Percentiles rank a stretch among this genome's conserved stretches.
Conservation (phyloP, 2,797 vertebrate species). For the Trichosurus vulpecula region DNA sequence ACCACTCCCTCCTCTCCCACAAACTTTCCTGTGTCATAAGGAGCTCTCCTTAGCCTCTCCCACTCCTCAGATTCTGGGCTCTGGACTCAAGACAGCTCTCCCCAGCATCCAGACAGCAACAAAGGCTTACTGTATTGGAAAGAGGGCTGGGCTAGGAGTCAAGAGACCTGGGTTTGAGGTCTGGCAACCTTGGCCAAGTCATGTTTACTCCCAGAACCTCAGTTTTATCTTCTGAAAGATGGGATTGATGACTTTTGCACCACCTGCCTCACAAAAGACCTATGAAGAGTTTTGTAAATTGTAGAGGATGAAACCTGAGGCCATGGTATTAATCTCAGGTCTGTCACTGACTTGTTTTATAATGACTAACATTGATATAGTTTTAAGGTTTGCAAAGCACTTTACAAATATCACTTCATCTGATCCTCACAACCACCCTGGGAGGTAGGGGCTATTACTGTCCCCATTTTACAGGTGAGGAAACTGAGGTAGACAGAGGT, state of each 20-base stretch:
- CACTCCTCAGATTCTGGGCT: not conserved
- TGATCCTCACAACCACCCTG: not conserved
- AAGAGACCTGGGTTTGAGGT: not conserved
- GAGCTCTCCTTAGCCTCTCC: not conserved
- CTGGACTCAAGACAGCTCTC: not conserved
- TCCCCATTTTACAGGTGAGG: not conserved
- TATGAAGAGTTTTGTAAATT: not conserved
- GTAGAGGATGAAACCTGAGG: not conserved
- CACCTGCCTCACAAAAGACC: not conserved
- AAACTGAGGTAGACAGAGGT: not conserved
- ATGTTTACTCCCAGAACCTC: not conserved
- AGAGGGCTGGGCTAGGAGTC: not conserved
- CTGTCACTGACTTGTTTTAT: not conserved
- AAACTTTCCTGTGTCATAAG: not conserved
- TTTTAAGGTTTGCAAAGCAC: not conserved
- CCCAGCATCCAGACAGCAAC: not conserved
- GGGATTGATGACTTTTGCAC: not conserved
- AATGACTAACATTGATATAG: not conserved
- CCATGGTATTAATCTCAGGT: not conserved
- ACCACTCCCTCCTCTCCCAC: not conserved
- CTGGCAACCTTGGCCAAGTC: not conserved
- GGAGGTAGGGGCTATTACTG: not conserved
- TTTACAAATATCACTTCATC: not conserved
- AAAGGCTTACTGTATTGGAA: not conserved
- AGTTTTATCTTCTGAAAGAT: not conserved